Evolutionary conservation across 2,888 invertebrate genomes (phyloP), one percentile per base, ranked within the genome.

Genomic region (Antheraea assamensis): DNA sequence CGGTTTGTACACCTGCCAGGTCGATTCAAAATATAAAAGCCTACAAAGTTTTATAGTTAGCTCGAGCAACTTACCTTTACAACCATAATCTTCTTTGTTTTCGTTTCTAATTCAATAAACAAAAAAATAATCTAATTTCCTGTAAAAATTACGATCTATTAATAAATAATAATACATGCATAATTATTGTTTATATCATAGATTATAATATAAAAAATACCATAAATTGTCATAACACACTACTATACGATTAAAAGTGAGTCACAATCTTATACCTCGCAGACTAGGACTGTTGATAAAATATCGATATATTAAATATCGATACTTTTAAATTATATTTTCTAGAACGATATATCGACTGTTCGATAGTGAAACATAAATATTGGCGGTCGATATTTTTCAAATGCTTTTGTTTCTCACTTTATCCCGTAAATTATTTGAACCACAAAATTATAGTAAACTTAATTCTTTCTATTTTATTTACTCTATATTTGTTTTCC

Each of bases 51-150:
- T 64, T 30, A 64, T 0, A 27, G 0, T 1, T 17, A 30, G 17
- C 35, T 58, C 49, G 68, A 71, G 73, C 73, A 79, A 78, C 86
- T 84, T 78, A 90, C 90, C 82, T 90, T 90, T 84, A 89, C 89
- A 70, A 86, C 84, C 90, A 90, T 90, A 74, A 74, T 87, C 78
- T 76, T 78, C 73, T 76, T 80, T 79, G 74, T 30, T 71, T 71
- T 24, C 24, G 58, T 58, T 52, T 52, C 52, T 58, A 58, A 24
- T 58, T 17, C 71, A 47, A 17, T 70, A 47, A 47, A 78, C 78
- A 79, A 76, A 75, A 74, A 73, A 66, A 74, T 79, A 77, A n/a
- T 68, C 21, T 35, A 21, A 35, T n/a, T 35, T 35, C 68, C 10
- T 68, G 68, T 31, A 21, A 31, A 21, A 5, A 27, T 64, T 64